Base-by-base conservation (phyloP, 1,140 invertebrate genomes). In the Varroa destructor region DNA sequence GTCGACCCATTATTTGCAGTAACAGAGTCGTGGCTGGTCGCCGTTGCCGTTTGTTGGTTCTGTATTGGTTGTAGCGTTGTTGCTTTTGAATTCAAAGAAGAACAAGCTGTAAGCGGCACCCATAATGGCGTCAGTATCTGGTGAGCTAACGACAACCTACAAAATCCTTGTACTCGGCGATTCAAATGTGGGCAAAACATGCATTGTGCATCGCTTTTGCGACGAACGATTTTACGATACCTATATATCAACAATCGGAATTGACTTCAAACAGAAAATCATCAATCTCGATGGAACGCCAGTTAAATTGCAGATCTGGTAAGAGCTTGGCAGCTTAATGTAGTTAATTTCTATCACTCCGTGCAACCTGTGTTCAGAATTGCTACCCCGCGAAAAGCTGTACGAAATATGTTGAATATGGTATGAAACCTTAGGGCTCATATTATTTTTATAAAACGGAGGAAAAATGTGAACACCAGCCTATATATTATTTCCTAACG, bases 231-330 rank as follows among this genome's bases (percentile, higher is more conserved):
- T 91, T 80, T 90, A 91, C 79, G 89, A 91, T 78, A 90, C 89
- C 73, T 91, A 92, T 79, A 91, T 91, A 80, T 91, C 89, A 6
- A 93, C 90, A 71, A 90, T 93, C 82, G 89, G 90, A 91, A 90
- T 92, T 78, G 90, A 92, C 81, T 91, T 91, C 78, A 92, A 91
- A 81, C 89, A 91, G 79, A 91, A 91, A 80, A 88, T 90, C 73
- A 88, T 91, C 74, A 88, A 89, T 78, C 80, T 92, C 74, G 88
- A 90, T 79, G 89, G 89, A 2, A 87, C 86, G 71, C 88, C 86
- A 71, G 87, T 91, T 72, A 91, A 91, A 80, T 81, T 91, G 61
- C 90, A 92, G 82, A 90, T 92, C 78, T 92, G 89, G 89, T 90
- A 85, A 82, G 88, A 10, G 43, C 43, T 55, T 25, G 25, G 10